Percentiles rank a stretch among this genome's conserved stretches.
Evolutionary conservation across 2,888 invertebrate genomes (phyloP).

Genomic region (Campaea margaritaria): DNA sequence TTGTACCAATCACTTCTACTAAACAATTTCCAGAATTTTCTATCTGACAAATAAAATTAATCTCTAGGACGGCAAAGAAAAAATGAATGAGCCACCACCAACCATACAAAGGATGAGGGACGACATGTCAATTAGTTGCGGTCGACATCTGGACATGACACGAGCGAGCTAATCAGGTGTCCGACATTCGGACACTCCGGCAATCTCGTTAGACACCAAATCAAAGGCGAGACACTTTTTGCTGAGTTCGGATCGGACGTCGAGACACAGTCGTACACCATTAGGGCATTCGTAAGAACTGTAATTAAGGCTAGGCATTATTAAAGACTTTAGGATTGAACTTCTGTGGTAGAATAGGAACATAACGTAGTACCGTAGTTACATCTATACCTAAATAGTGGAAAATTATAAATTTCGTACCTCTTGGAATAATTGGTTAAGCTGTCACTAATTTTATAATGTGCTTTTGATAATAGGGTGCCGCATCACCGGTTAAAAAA

Average conservation of each 20-base stretch:
- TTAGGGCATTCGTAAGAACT: background rate
- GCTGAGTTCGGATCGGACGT: conserved; percentile 6
- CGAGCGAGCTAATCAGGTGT: conserved; percentile 20
- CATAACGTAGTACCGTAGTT: too few species aligned
- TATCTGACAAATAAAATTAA: background rate
- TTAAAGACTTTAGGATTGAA: too few species aligned
- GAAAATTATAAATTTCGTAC: too few species aligned
- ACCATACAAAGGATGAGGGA: background rate
- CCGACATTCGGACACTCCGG: conserved; percentile 1
- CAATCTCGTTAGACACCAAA: conserved; percentile 11
- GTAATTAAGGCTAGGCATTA: background rate
- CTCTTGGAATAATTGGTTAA: too few species aligned
- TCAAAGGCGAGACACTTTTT: conserved; percentile 6
- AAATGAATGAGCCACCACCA: background rate
- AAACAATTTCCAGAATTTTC: too few species aligned
- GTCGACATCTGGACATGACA: conserved; percentile 9
- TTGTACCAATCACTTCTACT: too few species aligned
- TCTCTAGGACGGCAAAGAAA: background rate
- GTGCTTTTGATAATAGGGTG: too few species aligned
- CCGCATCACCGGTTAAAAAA: too few species aligned
- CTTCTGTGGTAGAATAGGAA: too few species aligned
- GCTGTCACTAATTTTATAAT: too few species aligned
- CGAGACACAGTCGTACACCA: background rate
- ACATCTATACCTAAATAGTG: too few species aligned
- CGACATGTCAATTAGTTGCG: conserved; percentile 5